phyloP scores from a whole-genome alignment of 2,888 invertebrate species.

The Apamea crenata region DNA sequence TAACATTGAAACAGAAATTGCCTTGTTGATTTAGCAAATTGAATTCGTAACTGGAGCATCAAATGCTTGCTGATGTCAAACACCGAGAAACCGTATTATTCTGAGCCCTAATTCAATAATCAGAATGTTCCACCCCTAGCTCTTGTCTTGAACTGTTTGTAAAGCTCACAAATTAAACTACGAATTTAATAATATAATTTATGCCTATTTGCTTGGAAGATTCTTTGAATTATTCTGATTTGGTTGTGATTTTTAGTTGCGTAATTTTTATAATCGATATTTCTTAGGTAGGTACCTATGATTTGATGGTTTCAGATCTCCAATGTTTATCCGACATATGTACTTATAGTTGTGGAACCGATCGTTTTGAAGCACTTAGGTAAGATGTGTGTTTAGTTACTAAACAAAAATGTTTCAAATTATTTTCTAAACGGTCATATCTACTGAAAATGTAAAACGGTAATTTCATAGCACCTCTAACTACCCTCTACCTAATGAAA shows the following conservation, averaged over 20 bases:
- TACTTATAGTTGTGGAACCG: background rate
- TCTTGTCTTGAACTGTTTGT: conserved; percentile 45
- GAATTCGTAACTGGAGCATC: conserved; percentile 39
- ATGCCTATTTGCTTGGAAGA: conserved; percentile 15
- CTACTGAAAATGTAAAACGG: background rate
- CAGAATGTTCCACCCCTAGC: conserved; percentile 41
- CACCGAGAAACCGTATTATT: conserved; percentile 51
- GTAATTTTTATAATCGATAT: no score
- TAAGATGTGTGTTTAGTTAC: background rate
- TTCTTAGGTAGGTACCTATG: background rate
- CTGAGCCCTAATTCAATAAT: conserved; percentile 61
- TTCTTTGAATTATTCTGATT: background rate
- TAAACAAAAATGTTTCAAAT: background rate
- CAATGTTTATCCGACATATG: background rate
- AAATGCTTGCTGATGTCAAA: conserved; percentile 48
- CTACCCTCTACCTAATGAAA: background rate
- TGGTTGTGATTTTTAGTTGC: conserved; percentile 4
- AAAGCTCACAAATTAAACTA: conserved; percentile 38
- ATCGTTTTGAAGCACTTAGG: background rate
- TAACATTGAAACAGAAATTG: conserved; percentile 8
- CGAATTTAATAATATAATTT: conserved; percentile 25
- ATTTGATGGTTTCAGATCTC: background rate
- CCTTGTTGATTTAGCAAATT: conserved; percentile 42
- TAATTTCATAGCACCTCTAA: conserved; percentile 1
- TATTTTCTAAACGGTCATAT: background rate